Conservation (phyloP, 2,113 vertebrate species). For the Boleophthalmus pectinirostris region DNA sequence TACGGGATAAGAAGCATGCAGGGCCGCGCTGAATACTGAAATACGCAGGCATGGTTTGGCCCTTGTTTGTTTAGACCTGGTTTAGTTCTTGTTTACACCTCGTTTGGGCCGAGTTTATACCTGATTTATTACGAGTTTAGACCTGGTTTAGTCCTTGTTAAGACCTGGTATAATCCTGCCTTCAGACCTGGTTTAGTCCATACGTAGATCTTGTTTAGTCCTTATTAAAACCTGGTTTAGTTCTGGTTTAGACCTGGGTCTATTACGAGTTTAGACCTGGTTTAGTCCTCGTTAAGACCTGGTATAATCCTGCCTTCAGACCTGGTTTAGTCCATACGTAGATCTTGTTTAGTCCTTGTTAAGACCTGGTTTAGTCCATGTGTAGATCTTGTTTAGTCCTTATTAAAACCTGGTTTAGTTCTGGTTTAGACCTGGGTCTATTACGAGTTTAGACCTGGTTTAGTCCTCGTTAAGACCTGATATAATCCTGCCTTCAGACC, state of each 20-base stretch:
- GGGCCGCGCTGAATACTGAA: not conserved
- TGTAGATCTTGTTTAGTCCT: no score
- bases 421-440: not conserved
- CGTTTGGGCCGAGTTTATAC: not conserved
- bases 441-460: not conserved
- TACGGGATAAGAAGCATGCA: constrained; percentile 15
- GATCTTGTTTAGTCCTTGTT: not conserved
- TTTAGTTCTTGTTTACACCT: not conserved
- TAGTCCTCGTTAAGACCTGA: not conserved
- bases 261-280: not conserved
- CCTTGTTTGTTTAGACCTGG: not conserved
- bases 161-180: not conserved
- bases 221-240: not conserved
- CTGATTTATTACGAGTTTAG: not conserved
- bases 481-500: not conserved
- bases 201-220: not conserved
- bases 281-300: not conserved
- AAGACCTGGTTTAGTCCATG: not conserved
- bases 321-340: not conserved
- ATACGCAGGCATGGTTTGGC: not conserved
- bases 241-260: no score
- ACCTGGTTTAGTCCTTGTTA: not conserved
- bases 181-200: not conserved
- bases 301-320: not conserved
- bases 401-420: no score